Base-by-base conservation (phyloP, 2,113 vertebrate species). In the Macroglossus sobrinus region DNA sequence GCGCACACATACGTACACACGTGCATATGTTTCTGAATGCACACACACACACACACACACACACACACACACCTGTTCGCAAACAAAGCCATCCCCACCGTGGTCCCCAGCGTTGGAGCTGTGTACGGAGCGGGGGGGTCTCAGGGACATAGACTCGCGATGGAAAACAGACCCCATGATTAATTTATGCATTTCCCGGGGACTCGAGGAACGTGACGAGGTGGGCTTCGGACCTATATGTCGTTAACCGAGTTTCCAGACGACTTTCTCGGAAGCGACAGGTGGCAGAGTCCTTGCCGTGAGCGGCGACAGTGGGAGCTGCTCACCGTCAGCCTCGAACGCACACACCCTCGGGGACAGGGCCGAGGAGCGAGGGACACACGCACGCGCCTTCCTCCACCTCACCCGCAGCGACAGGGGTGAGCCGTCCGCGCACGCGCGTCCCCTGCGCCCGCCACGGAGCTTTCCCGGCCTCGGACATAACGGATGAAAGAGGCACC, bases 181-280 rank as follows among this genome's bases (percentile, higher is more conserved):
- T 98, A 96, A 98, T 97, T 97, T 96, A 95, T 96, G 50, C 12
- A 0, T 82, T 93, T 95, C 72, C 93, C 92, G 79, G 80, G 97
- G 95, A 94, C 96, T 97, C 81, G 95, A 97, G 84, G 68, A 84
- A 91, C 14, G 90, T 90, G 95, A 93, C 38, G 74, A 92, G 78
- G 59, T 72, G 97, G 97, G 71, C 91, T 97, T 97, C 76, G 93
- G 89, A 63, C 30, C 22, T 43, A 96, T 95, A 75, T 97, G 98
- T 98, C 97, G 92, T 98, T 97, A 96, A 96, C 94, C 89, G 95
- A 85, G 85, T 95, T 97, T 97, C 93, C 93, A 92, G 97, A 97
- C 95, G 97, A 97, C 97, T 96, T 96, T 96, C 96, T 92, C 97
- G 45, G 69, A 75, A 89, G 64, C 87, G 92, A 85, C 71, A 97